Percentiles rank a stretch among this genome's conserved stretches.
These are phyloP conservation scores for Neodiprion virginianus DNA, from an alignment of 1,140 invertebrate species.

Conservation along the genomic window DNA sequence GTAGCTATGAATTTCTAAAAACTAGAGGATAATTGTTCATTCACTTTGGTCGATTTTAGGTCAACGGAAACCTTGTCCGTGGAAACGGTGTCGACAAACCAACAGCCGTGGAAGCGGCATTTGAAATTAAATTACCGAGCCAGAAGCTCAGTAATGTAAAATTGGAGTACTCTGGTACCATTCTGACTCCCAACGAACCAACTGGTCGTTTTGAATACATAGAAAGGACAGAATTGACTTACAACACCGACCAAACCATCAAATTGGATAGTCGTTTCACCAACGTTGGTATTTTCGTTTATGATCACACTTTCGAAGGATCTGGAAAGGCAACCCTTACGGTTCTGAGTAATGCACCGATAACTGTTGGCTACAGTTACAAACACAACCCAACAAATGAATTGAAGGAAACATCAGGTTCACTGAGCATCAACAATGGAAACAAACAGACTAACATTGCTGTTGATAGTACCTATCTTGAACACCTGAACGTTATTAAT, in stretches of 20 bases:
- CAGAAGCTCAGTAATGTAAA: constrained; percentile 62
- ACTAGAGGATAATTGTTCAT: neutral
- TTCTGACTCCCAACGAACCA: constrained; percentile 33
- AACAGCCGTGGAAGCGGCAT: constrained; percentile 41
- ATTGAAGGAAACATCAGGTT: constrained; percentile 38
- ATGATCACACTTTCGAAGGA: constrained; percentile 21
- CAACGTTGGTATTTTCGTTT: constrained; percentile 29
- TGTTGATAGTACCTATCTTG: constrained; percentile 30
- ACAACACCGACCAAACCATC: constrained; percentile 64
- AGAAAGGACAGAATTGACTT: constrained; percentile 48
- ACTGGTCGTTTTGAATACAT: constrained; percentile 37
- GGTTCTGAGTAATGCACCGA: constrained; percentile 23
- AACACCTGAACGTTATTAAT: constrained; percentile 30
- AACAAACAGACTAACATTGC: constrained; percentile 35
- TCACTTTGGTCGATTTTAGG: constrained; percentile 38
- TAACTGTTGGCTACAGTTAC: constrained; percentile 47
- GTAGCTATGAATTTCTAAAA: constrained; percentile 19
- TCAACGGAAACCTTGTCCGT: constrained; percentile 55
- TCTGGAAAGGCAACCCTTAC: constrained; percentile 22
- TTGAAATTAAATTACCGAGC: constrained; percentile 59
- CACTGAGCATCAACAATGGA: constrained; percentile 36
- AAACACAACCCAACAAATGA: constrained; percentile 56
- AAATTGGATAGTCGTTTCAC: constrained; percentile 43
- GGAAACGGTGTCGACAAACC: constrained; percentile 51
- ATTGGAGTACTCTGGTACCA: constrained; percentile 40